Evolutionary conservation across 2,888 invertebrate genomes (phyloP).

Genomic region (Epirrita christyi): DNA sequence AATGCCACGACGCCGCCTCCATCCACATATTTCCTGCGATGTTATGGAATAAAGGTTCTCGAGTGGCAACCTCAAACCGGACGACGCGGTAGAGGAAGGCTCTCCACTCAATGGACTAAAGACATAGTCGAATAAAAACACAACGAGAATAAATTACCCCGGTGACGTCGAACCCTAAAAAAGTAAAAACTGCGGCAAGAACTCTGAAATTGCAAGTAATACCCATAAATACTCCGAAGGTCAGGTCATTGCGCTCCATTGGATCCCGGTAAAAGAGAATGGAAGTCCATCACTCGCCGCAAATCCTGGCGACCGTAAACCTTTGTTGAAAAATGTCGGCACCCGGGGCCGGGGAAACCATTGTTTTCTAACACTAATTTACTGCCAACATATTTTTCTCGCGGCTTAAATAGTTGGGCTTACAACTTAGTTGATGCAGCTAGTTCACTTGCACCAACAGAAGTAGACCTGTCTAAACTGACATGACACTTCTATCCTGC

Average conservation of each 20-base stretch:
- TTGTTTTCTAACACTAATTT: slow-evolving; percentile 60
- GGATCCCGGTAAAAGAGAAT: slow-evolving; percentile 23
- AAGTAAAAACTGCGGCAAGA: slow-evolving; percentile 16
- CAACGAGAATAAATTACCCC: slow-evolving; percentile 13
- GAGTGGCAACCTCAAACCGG: too few relatives aligned
- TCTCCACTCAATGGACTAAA: too few relatives aligned
- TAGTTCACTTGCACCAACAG: slow-evolving; percentile 1
- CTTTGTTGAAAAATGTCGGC: slow-evolving; percentile 51
- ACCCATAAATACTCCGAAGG: slow-evolving; percentile 28
- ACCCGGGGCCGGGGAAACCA: slow-evolving; percentile 42
- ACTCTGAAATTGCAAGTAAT: slow-evolving; percentile 24
- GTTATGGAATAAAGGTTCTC: too few relatives aligned
- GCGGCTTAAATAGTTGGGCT: slow-evolving; percentile 46
- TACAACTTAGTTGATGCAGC: slow-evolving; percentile 18
- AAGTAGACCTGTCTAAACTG: too few relatives aligned
- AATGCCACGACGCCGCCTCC: too few relatives aligned
- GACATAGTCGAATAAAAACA: neutral
- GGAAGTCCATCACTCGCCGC: slow-evolving; percentile 29
- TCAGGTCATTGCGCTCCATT: slow-evolving; percentile 31
- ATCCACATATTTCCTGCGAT: too few relatives aligned
- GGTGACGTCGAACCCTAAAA: slow-evolving; percentile 6
- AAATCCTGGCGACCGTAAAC: slow-evolving; percentile 43
- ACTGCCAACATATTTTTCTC: slow-evolving; percentile 55
- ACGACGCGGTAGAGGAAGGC: too few relatives aligned
- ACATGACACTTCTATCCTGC: too few relatives aligned